These are phyloP conservation scores for Ciconia nigra DNA, from an alignment of 2,797 vertebrate species.

Conservation along the genomic window DNA sequence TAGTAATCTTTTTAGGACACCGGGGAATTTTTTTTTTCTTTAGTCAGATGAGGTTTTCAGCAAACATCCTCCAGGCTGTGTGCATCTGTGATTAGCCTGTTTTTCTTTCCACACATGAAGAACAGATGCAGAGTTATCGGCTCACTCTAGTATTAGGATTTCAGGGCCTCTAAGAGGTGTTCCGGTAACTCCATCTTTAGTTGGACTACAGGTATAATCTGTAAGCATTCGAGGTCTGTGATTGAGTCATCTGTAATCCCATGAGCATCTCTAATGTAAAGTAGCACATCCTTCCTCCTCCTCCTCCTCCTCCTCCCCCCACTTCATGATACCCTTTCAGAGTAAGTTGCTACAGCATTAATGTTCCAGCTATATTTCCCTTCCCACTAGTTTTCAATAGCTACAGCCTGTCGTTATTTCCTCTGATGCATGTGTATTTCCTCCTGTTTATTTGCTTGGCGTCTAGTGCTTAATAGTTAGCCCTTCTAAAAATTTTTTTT, in stretches of 20 bases:
- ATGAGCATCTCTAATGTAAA: neutral
- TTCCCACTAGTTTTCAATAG: neutral
- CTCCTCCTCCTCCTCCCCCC: neutral
- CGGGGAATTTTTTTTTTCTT: neutral
- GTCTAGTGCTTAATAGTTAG: neutral
- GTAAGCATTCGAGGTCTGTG: neutral
- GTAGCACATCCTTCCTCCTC: neutral
- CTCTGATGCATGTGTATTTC: neutral
- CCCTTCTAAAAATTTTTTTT: neutral
- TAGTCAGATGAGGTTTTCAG: neutral
- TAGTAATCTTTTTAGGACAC: neutral
- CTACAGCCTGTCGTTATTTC: neutral
- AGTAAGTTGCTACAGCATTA: neutral
- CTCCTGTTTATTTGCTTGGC: neutral
- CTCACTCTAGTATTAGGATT: neutral
- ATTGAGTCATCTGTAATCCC: neutral
- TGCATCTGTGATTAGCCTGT: neutral
- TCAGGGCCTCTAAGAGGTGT: neutral
- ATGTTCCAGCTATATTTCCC: neutral
- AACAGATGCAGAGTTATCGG: neutral
- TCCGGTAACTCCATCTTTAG: neutral
- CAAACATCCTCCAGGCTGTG: constrained; percentile 16
- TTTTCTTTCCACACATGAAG: neutral
- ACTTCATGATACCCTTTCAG: neutral
- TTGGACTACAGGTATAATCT: neutral